Conservation (phyloP, 2,797 vertebrate genomes). For the Danionella dracula region DNA sequence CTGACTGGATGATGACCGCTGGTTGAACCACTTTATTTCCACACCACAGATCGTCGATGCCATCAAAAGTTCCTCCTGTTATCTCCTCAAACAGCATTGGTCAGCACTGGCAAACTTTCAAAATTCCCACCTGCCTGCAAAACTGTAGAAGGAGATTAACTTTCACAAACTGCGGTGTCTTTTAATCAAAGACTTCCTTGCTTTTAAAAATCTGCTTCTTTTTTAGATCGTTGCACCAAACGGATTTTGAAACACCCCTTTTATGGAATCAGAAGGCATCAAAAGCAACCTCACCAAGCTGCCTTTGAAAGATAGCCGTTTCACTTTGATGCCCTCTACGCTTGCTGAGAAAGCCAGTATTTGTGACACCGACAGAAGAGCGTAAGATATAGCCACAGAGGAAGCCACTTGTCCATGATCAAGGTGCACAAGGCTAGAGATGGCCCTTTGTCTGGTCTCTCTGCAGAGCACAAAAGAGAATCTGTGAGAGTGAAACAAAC, state of each 20-base stretch:
- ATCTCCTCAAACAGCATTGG: conserved; percentile 77
- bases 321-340: conserved; percentile 51
- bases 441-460: conserved; percentile 50
- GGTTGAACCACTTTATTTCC: conserved; percentile 67
- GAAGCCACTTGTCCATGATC: conserved; percentile 57
- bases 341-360: conserved; percentile 56
- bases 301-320: conserved; percentile 68
- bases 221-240: conserved; percentile 55
- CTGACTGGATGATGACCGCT: conserved; percentile 52
- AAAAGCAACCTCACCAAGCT: conserved; percentile 71
- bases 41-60: conserved; percentile 64
- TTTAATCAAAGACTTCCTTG: conserved; percentile 71
- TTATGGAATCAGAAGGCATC: conserved; percentile 66
- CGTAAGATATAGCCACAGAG: conserved; percentile 42
- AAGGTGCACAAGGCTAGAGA: conserved; percentile 44
- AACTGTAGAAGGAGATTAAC: conserved; percentile 73
- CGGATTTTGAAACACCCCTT: conserved; percentile 64
- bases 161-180: conserved; percentile 65
- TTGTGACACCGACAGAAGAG: conserved; percentile 58
- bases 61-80: conserved; percentile 68
- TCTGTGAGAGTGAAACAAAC: conserved; percentile 54
- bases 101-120: conserved; percentile 69
- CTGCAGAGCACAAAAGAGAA: conserved; percentile 42
- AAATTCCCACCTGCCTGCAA: conserved; percentile 71
- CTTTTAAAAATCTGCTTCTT: conserved; percentile 61